phyloP scores from a whole-genome alignment of 2,113 vertebrate species.

The Nothobranchius furzeri region DNA sequence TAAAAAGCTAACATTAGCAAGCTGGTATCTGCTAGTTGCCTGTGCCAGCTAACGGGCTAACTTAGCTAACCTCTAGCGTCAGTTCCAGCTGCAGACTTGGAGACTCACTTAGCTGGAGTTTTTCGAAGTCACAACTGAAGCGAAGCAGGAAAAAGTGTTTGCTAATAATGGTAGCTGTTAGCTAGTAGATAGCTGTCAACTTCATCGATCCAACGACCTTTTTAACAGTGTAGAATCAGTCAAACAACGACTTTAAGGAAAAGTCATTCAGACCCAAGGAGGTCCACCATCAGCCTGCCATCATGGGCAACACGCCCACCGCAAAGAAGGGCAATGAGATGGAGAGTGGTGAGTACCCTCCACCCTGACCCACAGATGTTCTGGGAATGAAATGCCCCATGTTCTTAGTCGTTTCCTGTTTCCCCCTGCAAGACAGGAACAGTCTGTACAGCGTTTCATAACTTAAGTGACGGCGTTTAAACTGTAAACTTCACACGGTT shows the following conservation, averaged over 20 bases:
- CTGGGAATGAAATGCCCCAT: neutral
- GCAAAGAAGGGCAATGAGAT: slow-evolving; percentile 93
- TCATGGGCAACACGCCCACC: slow-evolving; percentile 94
- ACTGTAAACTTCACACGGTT: neutral
- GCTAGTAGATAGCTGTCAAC: slow-evolving; percentile 65
- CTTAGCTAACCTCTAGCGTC: slow-evolving; percentile 47
- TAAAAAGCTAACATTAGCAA: slow-evolving; percentile 43
- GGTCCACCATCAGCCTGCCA: slow-evolving; percentile 78
- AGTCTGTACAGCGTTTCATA: neutral
- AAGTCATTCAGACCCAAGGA: slow-evolving; percentile 56
- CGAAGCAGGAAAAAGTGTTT: neutral
- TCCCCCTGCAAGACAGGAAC: neutral
- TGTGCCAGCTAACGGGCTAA: slow-evolving; percentile 48
- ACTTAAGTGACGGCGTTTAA: neutral
- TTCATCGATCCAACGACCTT: slow-evolving; percentile 45
- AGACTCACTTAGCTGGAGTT: slow-evolving; percentile 30
- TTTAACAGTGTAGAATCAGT: slow-evolving; percentile 54
- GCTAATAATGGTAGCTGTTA: slow-evolving; percentile 71
- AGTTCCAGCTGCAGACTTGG: slow-evolving; percentile 35
- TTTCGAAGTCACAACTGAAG: neutral
- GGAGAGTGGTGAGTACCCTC: slow-evolving; percentile 85
- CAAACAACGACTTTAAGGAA: slow-evolving; percentile 55
- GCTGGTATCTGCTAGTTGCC: slow-evolving; percentile 30
- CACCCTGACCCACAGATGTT: slow-evolving; percentile 3
- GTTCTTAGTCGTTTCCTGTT: slow-evolving; percentile 43